Evolutionary conservation across 2,797 vertebrate genomes (phyloP), one percentile per base, ranked within the genome.

Genomic region (Cyprinodon diabolis): DNA sequence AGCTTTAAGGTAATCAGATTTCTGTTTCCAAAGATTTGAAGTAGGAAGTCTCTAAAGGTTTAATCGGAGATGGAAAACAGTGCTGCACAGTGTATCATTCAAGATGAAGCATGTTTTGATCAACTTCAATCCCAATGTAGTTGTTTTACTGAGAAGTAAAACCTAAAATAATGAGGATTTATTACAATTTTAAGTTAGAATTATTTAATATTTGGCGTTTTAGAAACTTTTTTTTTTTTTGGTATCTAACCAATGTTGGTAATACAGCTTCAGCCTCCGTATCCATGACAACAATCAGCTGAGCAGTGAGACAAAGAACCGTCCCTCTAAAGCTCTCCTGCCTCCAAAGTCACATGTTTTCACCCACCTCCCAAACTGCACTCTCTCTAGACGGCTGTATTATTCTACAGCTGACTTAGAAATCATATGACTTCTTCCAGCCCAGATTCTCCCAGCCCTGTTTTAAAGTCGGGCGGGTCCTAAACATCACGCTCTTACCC

Each of bases 321-420:
- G 56, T 72, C 76, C 58, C 66, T 78, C 76, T 30, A 62, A 67
- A 71, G 57, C 19, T 78, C 80, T 67, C 72, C 66, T 76, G 83
- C 82, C 77, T 78, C 82, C 81, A 62, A 21, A 68, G 74, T 88
- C 89, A 86, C 89, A 80, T 89, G 86, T 73, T 77, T 71, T 66
- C 43, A 48, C 12, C 55, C 65, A 3, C 9, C 51, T 66, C 15
- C 30, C 58, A 9, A 40, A 63, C 19, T n/a, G 4, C 21, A 47
- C 58, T 30, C 52, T 21, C 30, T 52, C 72, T 25, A 35, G 52
- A 14, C 43, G 0, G 49, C 47, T 66, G 75, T 68, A 68, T 60
- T 68, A 17, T 48, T 48, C 75, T 80, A 67, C 83, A 75, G 72
- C 58, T 66, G 60, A 62, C 13, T 40, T 79, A 70, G 76, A 79